These are phyloP conservation scores for Nysson spinosus DNA, from an alignment of 2,888 invertebrate genomes.

Conservation along the genomic window DNA sequence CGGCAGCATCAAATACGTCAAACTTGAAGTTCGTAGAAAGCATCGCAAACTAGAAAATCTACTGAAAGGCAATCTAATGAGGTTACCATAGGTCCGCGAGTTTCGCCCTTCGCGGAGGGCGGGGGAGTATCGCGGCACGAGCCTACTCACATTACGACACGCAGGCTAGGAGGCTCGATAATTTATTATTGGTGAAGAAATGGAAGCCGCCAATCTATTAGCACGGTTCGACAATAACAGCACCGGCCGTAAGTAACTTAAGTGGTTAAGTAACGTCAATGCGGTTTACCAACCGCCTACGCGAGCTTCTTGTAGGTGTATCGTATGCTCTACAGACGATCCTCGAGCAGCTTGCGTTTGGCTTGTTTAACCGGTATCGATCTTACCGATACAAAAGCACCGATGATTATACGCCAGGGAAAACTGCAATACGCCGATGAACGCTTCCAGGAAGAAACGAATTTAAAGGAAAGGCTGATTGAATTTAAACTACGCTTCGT, in stretches of 20 bases:
- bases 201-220: conserved; percentile 67
- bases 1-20: no score
- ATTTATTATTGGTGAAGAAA: conserved; percentile 65
- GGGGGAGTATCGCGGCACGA: conserved; percentile 25
- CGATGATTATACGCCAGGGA: conserved; percentile 6
- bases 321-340: conserved; percentile 11
- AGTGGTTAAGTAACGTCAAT: conserved; percentile 65
- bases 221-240: conserved; percentile 66
- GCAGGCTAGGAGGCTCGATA: conserved; percentile 51
- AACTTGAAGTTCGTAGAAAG: no score
- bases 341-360: conserved; percentile 17
- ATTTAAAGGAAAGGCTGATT: neutral
- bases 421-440: conserved; percentile 12
- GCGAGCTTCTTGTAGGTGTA: conserved; percentile 35
- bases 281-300: conserved; percentile 56
- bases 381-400: conserved; percentile 19
- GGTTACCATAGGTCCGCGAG: conserved; percentile 11
- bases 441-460: neutral
- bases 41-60: no score
- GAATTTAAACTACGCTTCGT: no score
- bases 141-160: conserved; percentile 45
- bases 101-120: conserved; percentile 23
- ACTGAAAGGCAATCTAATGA: no score
- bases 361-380: conserved; percentile 35
- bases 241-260: conserved; percentile 58